Evolutionary conservation across 2,113 vertebrate genomes (phyloP).

Genomic region (Apeltes quadracus): DNA sequence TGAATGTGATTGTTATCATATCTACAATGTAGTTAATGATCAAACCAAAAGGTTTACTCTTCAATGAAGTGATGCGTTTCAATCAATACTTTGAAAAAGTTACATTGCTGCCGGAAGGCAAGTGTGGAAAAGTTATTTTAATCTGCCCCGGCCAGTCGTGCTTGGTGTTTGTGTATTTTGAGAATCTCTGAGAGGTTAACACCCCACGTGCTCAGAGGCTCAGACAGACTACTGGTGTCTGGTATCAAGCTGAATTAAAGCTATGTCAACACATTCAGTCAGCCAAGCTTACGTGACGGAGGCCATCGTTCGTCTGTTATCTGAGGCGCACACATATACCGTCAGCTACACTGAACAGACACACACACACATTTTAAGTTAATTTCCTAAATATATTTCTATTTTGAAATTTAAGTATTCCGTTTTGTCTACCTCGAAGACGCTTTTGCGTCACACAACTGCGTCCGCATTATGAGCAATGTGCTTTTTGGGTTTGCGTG

Average conservation of each 20-base stretch:
- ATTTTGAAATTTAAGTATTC: constrained; percentile 49
- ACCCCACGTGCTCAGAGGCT: constrained; percentile 74
- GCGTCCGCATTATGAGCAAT: constrained; percentile 47
- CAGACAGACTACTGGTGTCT: constrained; percentile 78
- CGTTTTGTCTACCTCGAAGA: constrained; percentile 49
- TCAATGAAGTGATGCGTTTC: constrained; percentile 43
- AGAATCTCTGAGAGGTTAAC: constrained; percentile 82
- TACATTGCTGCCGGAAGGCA: constrained; percentile 60
- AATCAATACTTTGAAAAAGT: constrained; percentile 48
- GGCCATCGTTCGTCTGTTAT: constrained; percentile 66
- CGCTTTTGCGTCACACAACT: constrained; percentile 49
- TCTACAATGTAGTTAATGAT: constrained; percentile 43
- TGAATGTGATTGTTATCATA: constrained; percentile 35
- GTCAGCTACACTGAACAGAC: constrained; percentile 46
- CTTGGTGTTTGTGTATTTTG: constrained; percentile 80
- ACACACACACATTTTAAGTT: constrained; percentile 39
- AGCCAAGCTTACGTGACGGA: constrained; percentile 75
- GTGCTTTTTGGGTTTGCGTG: constrained; percentile 31
- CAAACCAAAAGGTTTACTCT: constrained; percentile 38
- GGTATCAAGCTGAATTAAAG: constrained; percentile 83
- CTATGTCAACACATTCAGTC: constrained; percentile 82
- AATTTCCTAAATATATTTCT: constrained; percentile 49
- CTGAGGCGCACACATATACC: constrained; percentile 62
- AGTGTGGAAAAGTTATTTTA: constrained; percentile 78
- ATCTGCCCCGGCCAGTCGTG: constrained; percentile 67